Evolutionary conservation across 2,113 vertebrate species (phyloP), one percentile per base, ranked within the genome.

Genomic region (Cryptotis parvus): DNA sequence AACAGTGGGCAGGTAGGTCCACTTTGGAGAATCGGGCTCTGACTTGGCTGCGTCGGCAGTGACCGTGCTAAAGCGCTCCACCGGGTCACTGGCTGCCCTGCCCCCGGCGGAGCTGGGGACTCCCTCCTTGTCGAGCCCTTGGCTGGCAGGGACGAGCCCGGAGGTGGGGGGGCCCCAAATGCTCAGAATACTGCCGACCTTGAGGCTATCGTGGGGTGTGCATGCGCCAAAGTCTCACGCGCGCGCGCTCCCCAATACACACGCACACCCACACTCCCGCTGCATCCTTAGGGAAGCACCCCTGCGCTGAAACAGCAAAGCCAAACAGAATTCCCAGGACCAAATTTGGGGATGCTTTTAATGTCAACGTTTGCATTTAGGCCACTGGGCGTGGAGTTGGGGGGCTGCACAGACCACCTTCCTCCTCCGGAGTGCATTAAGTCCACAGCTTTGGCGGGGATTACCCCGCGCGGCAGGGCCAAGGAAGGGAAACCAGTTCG

Each of bases 271-370:
- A 0, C 55, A 58, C 55, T 22, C 55, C 0, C 55, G 4, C 55
- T 1, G 2, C 6, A 22, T 58, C 20, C 55, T 24, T 18, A 16
- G 55, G 55, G 55, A 20, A 20, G 18, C 5, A 24, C 18, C 55
- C 55, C 22, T 52, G 49, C 10, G 49, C 7, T 16, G 16, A 52
- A 10, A 10, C 49, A 52, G 49, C 49, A 52, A 18, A 58, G 20
- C 18, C 55, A 12, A 16, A 58, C 88, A 58, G 6, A 45, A 9
- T 16, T 45, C 29, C 55, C 83, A 78, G 85, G 37, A 65, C 92
- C 93, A 94, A 91, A 94, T 91, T 89, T 92, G 95, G 96, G 80
- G 61, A 80, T 66, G 92, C 8, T 79, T 82, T 83, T 77, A 66
- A 80, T 68, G 14, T 87, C 55, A 82, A 84, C 63, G 26, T 35